Evolutionary conservation across 2,113 vertebrate species (phyloP), one percentile per base, ranked within the genome.

Genomic region (Pterophyllum scalare): DNA sequence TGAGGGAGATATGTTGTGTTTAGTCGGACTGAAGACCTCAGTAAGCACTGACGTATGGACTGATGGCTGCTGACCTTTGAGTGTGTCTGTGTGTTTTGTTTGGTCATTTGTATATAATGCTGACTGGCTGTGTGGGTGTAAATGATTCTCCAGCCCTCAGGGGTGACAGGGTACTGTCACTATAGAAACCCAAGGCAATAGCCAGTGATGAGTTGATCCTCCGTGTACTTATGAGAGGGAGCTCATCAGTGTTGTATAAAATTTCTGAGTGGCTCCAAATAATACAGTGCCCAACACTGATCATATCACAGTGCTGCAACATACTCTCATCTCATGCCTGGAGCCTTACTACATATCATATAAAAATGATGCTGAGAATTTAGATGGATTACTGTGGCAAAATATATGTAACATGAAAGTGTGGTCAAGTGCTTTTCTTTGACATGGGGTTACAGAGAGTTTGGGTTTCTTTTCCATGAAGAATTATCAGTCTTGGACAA

Each of bases 131-230:
- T 79, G 67, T 79, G 75, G 59, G 59, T 43, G 80, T 67, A 76
- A 89, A 85, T 6, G 70, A 57, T 52, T 58, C 60, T 70, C 24
- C 38, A 40, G 40, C 17, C 65, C 22, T 24, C 9, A 0, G 31
- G 59, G 59, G 43, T 35, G 33, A 43, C 60, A 7, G 52, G 43
- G 17, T 59, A 43, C 52, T 0, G 40, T 87, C 2, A 6, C 82
- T 24, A 83, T 83, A 61, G 80, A 80, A 85, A 89, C 85, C n/a
- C 61, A 60, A 46, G 2, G n/a, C 58, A 77, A 58, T 12, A 40
- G 40, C 19, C 14, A 20, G 49, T 40, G 85, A 81, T 70, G 80
- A 60, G 77, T 0, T 54, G 24, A 52, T 52, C 22, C 57, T 72
- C 17, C 17, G 35, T 58, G 40, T 60, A 74, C 33, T 80, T 65